Evolutionary conservation across 2,113 vertebrate species (phyloP).

Genomic region (Apeltes quadracus): DNA sequence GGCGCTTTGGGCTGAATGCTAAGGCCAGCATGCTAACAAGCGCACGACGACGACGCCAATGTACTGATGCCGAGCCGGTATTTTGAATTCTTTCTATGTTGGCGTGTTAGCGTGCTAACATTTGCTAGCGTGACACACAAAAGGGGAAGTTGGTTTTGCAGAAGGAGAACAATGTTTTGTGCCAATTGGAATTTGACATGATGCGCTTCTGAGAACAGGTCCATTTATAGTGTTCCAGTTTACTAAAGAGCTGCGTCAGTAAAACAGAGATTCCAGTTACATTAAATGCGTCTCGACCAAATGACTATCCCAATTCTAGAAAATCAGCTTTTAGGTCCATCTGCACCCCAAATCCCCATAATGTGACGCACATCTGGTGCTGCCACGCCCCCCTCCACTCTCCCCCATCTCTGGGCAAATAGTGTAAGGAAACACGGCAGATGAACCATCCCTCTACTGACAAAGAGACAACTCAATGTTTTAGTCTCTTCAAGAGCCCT

Average conservation of each 20-base stretch:
- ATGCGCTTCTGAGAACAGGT: neutral
- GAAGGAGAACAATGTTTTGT: too few relatives aligned
- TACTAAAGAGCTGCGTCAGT: too few relatives aligned
- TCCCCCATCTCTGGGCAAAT: constrained; percentile 22
- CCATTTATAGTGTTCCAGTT: too few relatives aligned
- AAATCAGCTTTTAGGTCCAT: neutral
- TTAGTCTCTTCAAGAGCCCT: neutral
- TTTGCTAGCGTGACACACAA: neutral
- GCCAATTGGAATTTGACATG: too few relatives aligned
- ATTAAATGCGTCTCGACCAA: neutral
- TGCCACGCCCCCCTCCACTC: neutral
- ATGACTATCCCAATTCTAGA: neutral
- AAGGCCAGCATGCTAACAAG: neutral
- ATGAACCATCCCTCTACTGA: neutral
- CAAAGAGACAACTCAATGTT: neutral
- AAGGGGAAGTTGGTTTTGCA: neutral
- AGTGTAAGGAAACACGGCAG: neutral
- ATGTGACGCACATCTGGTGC: constrained; percentile 3
- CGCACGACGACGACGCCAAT: neutral
- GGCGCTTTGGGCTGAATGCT: neutral
- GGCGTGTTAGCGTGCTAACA: neutral
- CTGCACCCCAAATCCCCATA: neutral
- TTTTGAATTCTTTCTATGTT: neutral
- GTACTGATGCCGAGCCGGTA: neutral
- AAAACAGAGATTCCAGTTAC: neutral